Evolutionary conservation across 2,888 invertebrate species (phyloP).

Genomic region (Synanthedon tipuliformis): DNA sequence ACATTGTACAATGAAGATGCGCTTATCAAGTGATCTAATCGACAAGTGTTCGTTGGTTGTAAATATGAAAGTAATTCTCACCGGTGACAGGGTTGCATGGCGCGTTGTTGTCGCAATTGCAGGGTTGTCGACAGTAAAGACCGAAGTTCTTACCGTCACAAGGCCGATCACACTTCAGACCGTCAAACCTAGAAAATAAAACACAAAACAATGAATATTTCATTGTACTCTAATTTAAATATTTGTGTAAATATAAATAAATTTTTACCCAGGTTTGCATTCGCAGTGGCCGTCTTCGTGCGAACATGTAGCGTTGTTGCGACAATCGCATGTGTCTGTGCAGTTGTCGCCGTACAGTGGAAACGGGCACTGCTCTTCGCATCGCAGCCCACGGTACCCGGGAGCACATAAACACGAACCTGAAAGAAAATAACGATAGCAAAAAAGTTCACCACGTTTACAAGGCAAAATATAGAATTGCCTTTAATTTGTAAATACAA

Average conservation of each 20-base stretch:
- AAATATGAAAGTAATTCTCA: conserved; percentile 35
- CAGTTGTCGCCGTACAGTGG: conserved; percentile 86
- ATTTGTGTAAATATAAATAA: neutral
- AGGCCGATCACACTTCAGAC: conserved; percentile 87
- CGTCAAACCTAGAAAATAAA: conserved; percentile 71
- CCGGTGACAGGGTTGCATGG: conserved; percentile 88
- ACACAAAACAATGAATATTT: conserved; percentile 2
- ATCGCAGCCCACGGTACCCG: conserved; percentile 80
- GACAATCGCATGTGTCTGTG: conserved; percentile 80
- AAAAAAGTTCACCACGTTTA: too few relatives aligned
- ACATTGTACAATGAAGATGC: too few relatives aligned
- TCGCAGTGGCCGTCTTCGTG: conserved; percentile 85
- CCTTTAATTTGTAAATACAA: too few relatives aligned
- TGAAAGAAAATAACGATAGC: conserved; percentile 9
- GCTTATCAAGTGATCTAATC: too few relatives aligned
- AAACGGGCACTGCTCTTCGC: conserved; percentile 76
- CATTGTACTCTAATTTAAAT: neutral
- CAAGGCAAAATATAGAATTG: too few relatives aligned
- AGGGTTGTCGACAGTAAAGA: conserved; percentile 78
- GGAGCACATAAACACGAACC: conserved; percentile 84
- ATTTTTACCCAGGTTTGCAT: conserved; percentile 74
- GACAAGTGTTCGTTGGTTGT: too few relatives aligned
- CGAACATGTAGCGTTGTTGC: conserved; percentile 82
- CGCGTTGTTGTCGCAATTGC: conserved; percentile 83
- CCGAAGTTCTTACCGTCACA: conserved; percentile 89